These are phyloP conservation scores for Drosophila cognata DNA, from an alignment of 2,888 invertebrate species.

Conservation along the genomic window DNA sequence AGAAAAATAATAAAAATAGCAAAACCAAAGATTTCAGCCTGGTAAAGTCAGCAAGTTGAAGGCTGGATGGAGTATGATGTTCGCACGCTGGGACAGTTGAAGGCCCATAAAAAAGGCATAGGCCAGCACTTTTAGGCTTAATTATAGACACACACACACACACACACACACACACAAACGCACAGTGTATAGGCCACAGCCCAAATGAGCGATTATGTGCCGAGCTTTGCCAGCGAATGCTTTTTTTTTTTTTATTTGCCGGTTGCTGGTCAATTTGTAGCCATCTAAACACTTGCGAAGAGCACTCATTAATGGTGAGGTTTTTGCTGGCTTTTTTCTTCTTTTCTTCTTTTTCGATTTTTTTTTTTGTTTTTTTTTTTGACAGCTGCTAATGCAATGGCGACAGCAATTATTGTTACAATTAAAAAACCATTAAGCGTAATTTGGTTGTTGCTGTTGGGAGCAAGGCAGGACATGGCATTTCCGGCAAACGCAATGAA, in stretches of 20 bases:
- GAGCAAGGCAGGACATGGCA: conserved; percentile 43
- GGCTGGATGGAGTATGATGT: conserved; percentile 24
- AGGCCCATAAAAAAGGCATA: conserved; percentile 67
- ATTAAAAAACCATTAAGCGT: conserved; percentile 84
- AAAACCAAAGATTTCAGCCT: conserved; percentile 59
- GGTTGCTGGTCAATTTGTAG: conserved; percentile 61
- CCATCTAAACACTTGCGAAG: conserved; percentile 61
- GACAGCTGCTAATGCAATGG: conserved; percentile 54
- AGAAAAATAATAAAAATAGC: conserved; percentile 53
- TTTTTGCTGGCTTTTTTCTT: conserved; percentile 17
- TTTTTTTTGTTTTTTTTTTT: conserved; percentile 14
- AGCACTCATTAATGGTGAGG: conserved; percentile 64
- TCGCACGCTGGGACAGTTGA: conserved; percentile 41
- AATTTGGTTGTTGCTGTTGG: conserved; percentile 63
- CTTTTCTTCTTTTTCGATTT: conserved; percentile 7
- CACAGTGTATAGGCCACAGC: conserved; percentile 27
- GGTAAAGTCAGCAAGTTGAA: conserved; percentile 70
- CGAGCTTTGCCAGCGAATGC: conserved; percentile 42
- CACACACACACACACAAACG: conserved; percentile 33
- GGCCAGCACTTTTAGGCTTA: conserved; percentile 76
- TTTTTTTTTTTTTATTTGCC: conserved; percentile 5
- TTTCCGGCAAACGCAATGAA: conserved; percentile 74
- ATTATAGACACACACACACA: conserved; percentile 69
- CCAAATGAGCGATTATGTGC: conserved; percentile 65
- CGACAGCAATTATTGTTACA: conserved; percentile 83